phyloP scores from a whole-genome alignment of 2,888 invertebrate species.

The Molorchus minor region DNA sequence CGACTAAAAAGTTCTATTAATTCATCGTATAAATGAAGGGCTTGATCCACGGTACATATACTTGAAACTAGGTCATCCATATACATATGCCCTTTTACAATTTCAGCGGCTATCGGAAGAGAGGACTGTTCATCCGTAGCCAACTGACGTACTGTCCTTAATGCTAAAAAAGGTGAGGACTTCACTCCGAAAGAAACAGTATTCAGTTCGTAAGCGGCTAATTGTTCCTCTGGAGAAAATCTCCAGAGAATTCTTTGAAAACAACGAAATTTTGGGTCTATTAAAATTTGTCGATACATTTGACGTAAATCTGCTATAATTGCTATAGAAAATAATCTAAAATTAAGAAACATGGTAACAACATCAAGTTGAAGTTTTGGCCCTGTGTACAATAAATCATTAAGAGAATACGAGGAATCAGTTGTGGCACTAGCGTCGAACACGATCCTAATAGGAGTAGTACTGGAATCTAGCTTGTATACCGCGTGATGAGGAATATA shows the following conservation, averaged over 20 bases:
- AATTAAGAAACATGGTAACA: background rate
- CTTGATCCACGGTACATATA: background rate
- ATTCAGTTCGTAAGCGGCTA: background rate
- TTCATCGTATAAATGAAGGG: no score
- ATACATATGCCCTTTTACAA: background rate
- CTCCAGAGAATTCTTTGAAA: no score
- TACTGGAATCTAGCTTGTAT: background rate
- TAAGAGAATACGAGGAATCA: background rate
- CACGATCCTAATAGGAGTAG: background rate
- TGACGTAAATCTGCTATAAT: no score
- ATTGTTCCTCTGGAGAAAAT: no score
- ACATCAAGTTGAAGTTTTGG: background rate
- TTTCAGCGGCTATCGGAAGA: background rate
- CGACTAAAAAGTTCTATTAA: no score
- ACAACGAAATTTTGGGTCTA: no score
- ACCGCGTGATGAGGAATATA: background rate
- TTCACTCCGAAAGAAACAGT: background rate
- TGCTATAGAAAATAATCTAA: no score
- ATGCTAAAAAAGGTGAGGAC: background rate
- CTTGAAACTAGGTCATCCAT: background rate
- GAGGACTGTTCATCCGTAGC: background rate
- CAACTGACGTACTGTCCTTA: background rate
- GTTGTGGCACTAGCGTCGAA: background rate
- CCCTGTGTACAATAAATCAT: background rate
- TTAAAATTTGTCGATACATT: slow-evolving; percentile 3